Evolutionary conservation across 2,888 invertebrate genomes (phyloP).

Genomic region (Ethmia dodecea): DNA sequence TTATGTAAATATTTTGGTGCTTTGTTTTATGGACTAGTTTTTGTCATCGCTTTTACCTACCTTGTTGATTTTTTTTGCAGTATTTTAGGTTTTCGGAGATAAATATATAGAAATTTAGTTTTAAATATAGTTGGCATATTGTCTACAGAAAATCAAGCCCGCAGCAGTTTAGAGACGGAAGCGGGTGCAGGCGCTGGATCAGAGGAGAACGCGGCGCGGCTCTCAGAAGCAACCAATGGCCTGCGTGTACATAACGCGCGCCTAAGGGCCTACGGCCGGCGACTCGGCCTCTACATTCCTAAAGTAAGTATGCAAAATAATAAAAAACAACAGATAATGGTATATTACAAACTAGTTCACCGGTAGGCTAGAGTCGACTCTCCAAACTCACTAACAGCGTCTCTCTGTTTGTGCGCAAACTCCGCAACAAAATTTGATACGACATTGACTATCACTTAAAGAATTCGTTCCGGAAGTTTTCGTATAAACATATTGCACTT

Average conservation of each 20-base stretch:
- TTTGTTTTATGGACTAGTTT: background rate
- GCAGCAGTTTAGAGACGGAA: constrained; percentile 35
- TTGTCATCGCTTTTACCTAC: too few relatives aligned
- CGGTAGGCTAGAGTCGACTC: too few relatives aligned
- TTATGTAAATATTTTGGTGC: background rate
- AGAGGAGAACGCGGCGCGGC: constrained; percentile 14
- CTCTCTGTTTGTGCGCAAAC: too few relatives aligned
- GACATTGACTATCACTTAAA: too few relatives aligned
- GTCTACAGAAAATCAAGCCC: constrained; percentile 43
- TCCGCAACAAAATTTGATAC: too few relatives aligned
- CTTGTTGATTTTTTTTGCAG: too few relatives aligned
- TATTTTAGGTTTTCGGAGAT: background rate
- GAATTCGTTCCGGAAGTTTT: too few relatives aligned
- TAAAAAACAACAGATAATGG: background rate
- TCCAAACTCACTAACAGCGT: too few relatives aligned
- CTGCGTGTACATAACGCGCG: constrained; percentile 53
- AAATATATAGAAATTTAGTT: background rate
- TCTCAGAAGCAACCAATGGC: constrained; percentile 28
- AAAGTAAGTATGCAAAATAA: constrained; percentile 40
- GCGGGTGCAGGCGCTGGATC: constrained; percentile 19
- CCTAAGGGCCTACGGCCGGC: constrained; percentile 60
- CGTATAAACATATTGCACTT: too few relatives aligned
- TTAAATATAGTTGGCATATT: constrained; percentile 7
- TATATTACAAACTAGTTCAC: too few relatives aligned
- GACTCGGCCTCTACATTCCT: constrained; percentile 68